Base-by-base conservation (phyloP, 1,140 invertebrate species). In the Pararge aegeria region DNA sequence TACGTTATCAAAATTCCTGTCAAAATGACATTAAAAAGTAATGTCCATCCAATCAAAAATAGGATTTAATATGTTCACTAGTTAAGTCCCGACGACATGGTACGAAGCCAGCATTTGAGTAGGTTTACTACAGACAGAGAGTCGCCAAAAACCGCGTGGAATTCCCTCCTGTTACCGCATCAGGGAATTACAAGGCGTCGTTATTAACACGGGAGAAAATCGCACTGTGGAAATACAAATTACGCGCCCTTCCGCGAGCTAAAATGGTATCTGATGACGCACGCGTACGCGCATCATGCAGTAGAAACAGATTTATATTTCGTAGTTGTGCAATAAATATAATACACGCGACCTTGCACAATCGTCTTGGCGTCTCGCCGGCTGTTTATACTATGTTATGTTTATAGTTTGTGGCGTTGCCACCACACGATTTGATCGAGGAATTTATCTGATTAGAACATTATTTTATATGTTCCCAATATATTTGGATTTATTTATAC, bases 291-390 rank as follows among this genome's bases (percentile, higher is more conserved):
- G 75, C 78, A 70, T 75, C 67, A 55, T 66, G 55, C 61, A 78
- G 74, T 75, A 73, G 66, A 82, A 82, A 77, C 78, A 71, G 71
- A 85, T 83, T 76, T 73, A 77, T 80, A 72, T 81, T 75, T 71
- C 74, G 24, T 55, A 72, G 77, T 87, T 89, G 80, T 85, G 82
- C 77, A 89, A 89, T 87, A 82, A 75, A n/a, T n/a, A n/a, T 83
- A 88, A 80, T 80, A 82, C 61, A 59, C 74, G 69, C 77, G 83
- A 86, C 86, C 86, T 89, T 89, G 84, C 75, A 71, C 72, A 81
- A 81, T 72, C 73, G 71, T 78, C 73, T 78, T 82, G 78, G 74
- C 78, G 61, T 62, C 52, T 68, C 71, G 75, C 71, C 75, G 66
- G 58, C 60, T 75, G 30, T 73, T 51, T 66, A 62, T 55, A 42